Evolutionary conservation across 2,113 vertebrate species (phyloP).

Genomic region (Phalacrocorax pelagicus): DNA sequence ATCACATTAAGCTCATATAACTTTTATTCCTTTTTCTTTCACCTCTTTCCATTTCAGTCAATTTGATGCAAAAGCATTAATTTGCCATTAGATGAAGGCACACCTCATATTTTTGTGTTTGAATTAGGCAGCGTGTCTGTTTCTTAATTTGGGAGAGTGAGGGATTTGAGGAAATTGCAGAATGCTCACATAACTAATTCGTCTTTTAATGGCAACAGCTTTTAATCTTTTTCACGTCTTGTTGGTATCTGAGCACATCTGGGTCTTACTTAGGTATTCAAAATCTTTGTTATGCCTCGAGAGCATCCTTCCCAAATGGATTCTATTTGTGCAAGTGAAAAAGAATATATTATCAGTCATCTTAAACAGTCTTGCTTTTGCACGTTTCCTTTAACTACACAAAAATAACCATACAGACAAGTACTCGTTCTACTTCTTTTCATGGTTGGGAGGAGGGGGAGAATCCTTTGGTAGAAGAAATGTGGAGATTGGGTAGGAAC

Average conservation of each 20-base stretch:
- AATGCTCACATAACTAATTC: constrained; percentile 14
- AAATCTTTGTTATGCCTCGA: not conserved
- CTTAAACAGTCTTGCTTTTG: not conserved
- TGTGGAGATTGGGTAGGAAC: not conserved
- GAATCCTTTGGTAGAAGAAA: not conserved
- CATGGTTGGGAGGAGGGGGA: not conserved
- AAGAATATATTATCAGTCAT: constrained; percentile 10
- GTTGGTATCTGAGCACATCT: constrained; percentile 14
- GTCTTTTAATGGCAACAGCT: not conserved
- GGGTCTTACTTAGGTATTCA: not conserved
- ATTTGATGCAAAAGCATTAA: constrained; percentile 1
- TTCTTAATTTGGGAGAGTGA: constrained; percentile 24
- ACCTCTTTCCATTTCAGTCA: not conserved
- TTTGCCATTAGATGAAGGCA: constrained; percentile 11
- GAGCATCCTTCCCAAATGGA: constrained; percentile 3
- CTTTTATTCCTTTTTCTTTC: not conserved
- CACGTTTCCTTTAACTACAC: not conserved
- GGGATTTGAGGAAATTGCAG: constrained; percentile 9
- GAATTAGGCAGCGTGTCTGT: not conserved
- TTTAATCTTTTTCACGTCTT: constrained; percentile 36
- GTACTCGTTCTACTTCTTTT: not conserved
- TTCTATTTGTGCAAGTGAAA: constrained; percentile 6
- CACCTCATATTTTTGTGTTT: not conserved
- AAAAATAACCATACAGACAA: not conserved
- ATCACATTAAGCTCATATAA: not conserved